Evolutionary conservation across 2,113 vertebrate species (phyloP).

Genomic region (Leptosomus discolor): DNA sequence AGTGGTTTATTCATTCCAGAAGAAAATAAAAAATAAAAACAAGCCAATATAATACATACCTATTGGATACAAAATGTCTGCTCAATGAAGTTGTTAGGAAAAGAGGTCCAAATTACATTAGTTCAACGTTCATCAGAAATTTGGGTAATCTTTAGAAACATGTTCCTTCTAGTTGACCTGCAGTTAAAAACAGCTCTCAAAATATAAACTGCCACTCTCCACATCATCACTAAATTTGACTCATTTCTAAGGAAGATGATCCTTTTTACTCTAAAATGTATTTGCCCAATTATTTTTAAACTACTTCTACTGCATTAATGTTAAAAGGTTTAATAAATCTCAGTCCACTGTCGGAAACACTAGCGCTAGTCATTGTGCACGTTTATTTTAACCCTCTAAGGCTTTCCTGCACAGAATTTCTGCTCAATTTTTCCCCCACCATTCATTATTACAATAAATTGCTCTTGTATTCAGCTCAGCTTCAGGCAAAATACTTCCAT

Average conservation of each 20-base stretch:
- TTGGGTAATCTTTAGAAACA: background rate
- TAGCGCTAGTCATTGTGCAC: background rate
- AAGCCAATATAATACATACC: background rate
- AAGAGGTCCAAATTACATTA: background rate
- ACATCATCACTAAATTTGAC: background rate
- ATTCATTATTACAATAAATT: constrained; percentile 59
- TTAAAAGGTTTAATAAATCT: constrained; percentile 12
- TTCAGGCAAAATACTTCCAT: constrained; percentile 42
- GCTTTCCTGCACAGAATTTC: background rate
- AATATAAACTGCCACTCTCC: background rate
- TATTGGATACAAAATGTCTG: background rate
- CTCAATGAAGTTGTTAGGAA: background rate
- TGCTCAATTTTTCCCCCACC: background rate
- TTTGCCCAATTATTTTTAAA: constrained; percentile 1
- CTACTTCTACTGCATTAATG: background rate
- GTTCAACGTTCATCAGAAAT: background rate
- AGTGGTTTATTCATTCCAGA: background rate
- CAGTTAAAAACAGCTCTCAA: background rate
- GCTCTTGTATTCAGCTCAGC: constrained; percentile 10
- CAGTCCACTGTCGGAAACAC: background rate
- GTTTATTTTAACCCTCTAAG: constrained; percentile 31
- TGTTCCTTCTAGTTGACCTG: background rate
- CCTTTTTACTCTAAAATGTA: background rate
- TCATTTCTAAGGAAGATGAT: background rate
- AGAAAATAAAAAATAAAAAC: background rate